phyloP scores from a whole-genome alignment of 2,888 invertebrate genomes.

The Drosophila borborema region DNA sequence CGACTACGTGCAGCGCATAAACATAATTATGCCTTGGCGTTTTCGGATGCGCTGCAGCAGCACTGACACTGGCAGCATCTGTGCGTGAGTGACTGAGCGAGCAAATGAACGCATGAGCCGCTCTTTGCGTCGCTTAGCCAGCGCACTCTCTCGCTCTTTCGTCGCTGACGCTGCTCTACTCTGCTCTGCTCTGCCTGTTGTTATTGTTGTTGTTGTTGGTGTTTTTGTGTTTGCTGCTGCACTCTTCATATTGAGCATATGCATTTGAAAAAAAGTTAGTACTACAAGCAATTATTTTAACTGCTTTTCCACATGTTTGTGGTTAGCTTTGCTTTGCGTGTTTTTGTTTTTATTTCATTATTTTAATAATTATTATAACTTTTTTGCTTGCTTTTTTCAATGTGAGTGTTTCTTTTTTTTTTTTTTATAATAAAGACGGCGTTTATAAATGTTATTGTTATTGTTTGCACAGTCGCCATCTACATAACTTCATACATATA shows the following conservation, averaged over 20 bases:
- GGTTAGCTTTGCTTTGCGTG: conserved; percentile 24
- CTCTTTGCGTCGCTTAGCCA: conserved; percentile 25
- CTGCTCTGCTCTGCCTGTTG: conserved; percentile 4
- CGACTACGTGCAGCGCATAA: conserved; percentile 35
- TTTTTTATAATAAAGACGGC: conserved; percentile 21
- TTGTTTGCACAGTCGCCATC: conserved; percentile 31
- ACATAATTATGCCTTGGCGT: conserved; percentile 25
- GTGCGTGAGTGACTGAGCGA: conserved; percentile 36
- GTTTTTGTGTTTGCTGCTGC: conserved; percentile 19
- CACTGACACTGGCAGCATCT: conserved; percentile 38
- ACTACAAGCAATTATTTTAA: conserved; percentile 36
- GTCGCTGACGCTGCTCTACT: conserved; percentile 13
- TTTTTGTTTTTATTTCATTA: background rate
- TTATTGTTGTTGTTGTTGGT: conserved; percentile 15
- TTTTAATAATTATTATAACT: background rate
- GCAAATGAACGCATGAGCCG: conserved; percentile 29
- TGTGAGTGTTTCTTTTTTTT: conserved; percentile 3
- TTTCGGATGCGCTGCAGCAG: conserved; percentile 22
- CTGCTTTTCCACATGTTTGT: conserved; percentile 14
- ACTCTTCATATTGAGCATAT: conserved; percentile 38
- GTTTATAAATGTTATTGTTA: conserved; percentile 35
- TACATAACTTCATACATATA: conserved; percentile 3
- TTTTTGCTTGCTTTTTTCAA: conserved; percentile 10
- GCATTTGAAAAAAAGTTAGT: conserved; percentile 51
- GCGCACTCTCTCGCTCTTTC: conserved; percentile 38